Evolutionary conservation across 2,888 invertebrate genomes (phyloP).

Genomic region (Caenorhabditis zanzibari): DNA sequence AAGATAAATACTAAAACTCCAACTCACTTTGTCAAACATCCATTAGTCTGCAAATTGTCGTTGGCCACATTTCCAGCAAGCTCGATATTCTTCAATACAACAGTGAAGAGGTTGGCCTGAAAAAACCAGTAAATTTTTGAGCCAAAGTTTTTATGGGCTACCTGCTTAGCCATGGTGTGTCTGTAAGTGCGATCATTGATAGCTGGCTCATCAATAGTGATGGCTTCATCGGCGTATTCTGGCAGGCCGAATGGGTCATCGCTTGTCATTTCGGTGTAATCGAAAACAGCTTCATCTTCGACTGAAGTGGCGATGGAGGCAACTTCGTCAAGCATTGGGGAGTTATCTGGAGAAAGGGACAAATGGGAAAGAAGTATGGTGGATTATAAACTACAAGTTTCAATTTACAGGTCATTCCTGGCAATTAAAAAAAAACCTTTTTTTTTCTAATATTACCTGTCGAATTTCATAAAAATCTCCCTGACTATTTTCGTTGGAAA

Average conservation of each 20-base stretch:
- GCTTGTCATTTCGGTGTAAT: slow-evolving; percentile 60
- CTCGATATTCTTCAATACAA: slow-evolving; percentile 40
- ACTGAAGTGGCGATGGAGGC: slow-evolving; percentile 67
- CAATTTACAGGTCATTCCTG: no score
- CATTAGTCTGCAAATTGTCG: slow-evolving; percentile 36
- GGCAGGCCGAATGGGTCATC: slow-evolving; percentile 69
- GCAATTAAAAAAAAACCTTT: no score
- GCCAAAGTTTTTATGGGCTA: no score
- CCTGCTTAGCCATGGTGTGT: slow-evolving; percentile 71
- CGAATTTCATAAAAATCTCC: no score
- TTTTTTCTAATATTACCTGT: no score
- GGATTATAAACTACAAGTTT: no score
- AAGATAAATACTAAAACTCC: neutral
- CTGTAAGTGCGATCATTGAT: slow-evolving; percentile 70
- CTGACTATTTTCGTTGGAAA: no score
- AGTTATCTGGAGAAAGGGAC: slow-evolving; percentile 56
- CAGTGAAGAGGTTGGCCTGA: slow-evolving; percentile 62
- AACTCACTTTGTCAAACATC: slow-evolving; percentile 34
- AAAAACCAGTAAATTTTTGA: slow-evolving; percentile 2
- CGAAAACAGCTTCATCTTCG: slow-evolving; percentile 67
- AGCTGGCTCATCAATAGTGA: slow-evolving; percentile 67
- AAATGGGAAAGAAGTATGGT: neutral
- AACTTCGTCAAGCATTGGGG: slow-evolving; percentile 64
- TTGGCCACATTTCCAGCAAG: slow-evolving; percentile 50
- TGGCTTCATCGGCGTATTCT: slow-evolving; percentile 77